Percentiles rank a stretch among this genome's conserved stretches.
Conservation (phyloP, 1,140 invertebrate genomes). For the Cylas formicarius region DNA sequence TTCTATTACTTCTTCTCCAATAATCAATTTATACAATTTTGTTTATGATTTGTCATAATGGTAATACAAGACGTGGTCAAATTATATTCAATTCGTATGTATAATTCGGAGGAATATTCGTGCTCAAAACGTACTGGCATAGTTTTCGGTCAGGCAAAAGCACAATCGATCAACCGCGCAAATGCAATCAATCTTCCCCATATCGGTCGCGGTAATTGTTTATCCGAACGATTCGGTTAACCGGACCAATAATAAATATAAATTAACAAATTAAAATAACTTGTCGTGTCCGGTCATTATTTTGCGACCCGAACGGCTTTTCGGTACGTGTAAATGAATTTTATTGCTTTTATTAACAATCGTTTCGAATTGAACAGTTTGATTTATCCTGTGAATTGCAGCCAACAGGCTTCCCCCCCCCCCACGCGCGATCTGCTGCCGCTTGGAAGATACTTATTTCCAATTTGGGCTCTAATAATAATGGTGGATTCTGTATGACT, state of each 20-base stretch:
- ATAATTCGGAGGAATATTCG: no score
- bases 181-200: neutral
- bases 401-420: neutral
- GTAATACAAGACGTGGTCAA: no score
- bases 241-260: conserved; percentile 1
- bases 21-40: no score
- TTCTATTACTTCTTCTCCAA: no score
- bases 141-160: conserved; percentile 2
- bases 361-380: neutral
- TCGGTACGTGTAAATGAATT: conserved; percentile 2
- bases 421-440: neutral
- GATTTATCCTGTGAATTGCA: neutral
- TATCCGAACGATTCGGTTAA: neutral
- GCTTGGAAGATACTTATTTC: conserved; percentile 3
- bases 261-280: conserved; percentile 5
- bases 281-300: conserved; percentile 3
- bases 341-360: neutral
- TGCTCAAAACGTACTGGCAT: no score
- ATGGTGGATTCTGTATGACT: no score
- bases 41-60: no score
- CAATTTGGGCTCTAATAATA: neutral
- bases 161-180: neutral
- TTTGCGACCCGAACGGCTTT: neutral
- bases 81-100: no score
- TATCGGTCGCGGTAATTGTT: conserved; percentile 1